Evolutionary conservation across 2,113 vertebrate genomes (phyloP).

Genomic region (Numenius arquata): DNA sequence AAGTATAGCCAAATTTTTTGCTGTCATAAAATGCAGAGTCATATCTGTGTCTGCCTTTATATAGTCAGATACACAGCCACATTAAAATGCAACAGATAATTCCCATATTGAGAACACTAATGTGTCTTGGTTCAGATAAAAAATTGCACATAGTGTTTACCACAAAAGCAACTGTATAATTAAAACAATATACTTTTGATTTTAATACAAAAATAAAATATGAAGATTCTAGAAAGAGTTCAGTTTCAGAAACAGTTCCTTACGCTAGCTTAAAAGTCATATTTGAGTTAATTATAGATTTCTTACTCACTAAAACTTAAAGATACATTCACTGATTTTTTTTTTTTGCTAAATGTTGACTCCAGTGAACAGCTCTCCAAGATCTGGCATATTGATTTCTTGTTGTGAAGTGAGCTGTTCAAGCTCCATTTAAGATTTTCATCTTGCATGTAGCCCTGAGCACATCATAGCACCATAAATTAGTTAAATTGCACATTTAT

Average conservation of each 20-base stretch:
- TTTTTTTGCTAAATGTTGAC: slow-evolving; percentile 73
- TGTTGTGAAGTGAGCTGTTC: slow-evolving; percentile 97
- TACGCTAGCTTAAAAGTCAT: slow-evolving; percentile 21
- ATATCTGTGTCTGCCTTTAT: background rate
- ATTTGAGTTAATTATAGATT: slow-evolving; percentile 74
- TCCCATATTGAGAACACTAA: slow-evolving; percentile 1
- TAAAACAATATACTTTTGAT: background rate
- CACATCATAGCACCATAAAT: slow-evolving; percentile 91
- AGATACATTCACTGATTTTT: slow-evolving; percentile 68
- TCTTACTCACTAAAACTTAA: slow-evolving; percentile 73
- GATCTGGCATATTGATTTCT: slow-evolving; percentile 98
- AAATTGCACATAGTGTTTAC: background rate
- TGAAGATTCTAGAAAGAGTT: slow-evolving; percentile 46
- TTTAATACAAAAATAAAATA: slow-evolving; percentile 58
- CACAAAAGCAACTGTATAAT: background rate
- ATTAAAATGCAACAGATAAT: slow-evolving; percentile 29
- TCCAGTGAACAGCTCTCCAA: slow-evolving; percentile 82
- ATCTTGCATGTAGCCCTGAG: slow-evolving; percentile 92
- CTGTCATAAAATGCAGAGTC: slow-evolving; percentile 32
- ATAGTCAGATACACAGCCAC: background rate
- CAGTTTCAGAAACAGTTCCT: slow-evolving; percentile 22
- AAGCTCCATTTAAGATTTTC: slow-evolving; percentile 99
- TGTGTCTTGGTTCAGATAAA: slow-evolving; percentile 10
- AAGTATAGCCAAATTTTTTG: background rate
- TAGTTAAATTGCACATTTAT: slow-evolving; percentile 99